Evolutionary conservation across 2,797 vertebrate genomes (phyloP).

Genomic region (Amazona ochrocephala): DNA sequence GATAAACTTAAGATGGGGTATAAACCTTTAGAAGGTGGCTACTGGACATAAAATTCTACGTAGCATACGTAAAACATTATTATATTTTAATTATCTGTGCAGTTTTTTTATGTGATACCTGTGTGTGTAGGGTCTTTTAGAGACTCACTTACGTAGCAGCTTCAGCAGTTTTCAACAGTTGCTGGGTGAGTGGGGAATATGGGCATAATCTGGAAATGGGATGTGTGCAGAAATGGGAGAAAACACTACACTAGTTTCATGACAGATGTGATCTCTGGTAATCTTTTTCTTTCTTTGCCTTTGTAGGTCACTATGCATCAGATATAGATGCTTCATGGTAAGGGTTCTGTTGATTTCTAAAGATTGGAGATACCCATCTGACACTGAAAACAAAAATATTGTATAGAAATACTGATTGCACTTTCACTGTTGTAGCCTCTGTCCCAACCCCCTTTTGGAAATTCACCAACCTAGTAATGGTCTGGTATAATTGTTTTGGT

Average conservation of each 20-base stretch:
- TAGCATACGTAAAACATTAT: not conserved
- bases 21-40: not conserved
- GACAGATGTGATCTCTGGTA: not conserved
- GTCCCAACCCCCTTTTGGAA: not conserved
- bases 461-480: not conserved
- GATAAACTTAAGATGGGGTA: not conserved
- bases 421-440: not conserved
- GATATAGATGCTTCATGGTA: not conserved
- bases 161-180: not conserved
- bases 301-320: not conserved
- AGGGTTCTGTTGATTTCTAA: not conserved
- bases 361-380: not conserved
- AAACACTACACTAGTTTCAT: not conserved
- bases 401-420: rapidly evolving
- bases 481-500: not conserved
- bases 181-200: not conserved
- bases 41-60: not conserved
- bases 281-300: not conserved
- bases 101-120: not conserved
- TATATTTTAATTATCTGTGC: not conserved
- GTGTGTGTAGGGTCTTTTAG: not conserved
- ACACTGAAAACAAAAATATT: not conserved
- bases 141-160: not conserved
- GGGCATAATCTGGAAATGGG: not conserved
- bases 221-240: not conserved